Conservation (phyloP, 2,888 invertebrate species). For the Melieria crassipennis region DNA sequence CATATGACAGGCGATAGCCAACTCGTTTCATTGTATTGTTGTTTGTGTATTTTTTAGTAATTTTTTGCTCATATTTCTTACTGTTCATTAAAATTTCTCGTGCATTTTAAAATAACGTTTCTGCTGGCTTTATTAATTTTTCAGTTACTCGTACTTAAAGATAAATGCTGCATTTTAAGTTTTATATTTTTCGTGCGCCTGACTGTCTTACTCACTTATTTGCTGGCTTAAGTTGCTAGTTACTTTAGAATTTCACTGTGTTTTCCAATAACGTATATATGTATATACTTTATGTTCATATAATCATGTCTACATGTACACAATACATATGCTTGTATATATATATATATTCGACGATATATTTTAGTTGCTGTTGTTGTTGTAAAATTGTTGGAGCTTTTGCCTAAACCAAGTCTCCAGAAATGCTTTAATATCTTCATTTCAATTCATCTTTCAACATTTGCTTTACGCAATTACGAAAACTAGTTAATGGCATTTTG, state of each 20-base stretch:
- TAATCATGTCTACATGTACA: neutral
- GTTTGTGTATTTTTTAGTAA: neutral
- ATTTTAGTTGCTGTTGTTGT: slow-evolving; percentile 39
- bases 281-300: slow-evolving; percentile 7
- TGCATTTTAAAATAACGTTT: slow-evolving; percentile 35
- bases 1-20: neutral
- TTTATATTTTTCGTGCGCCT: neutral
- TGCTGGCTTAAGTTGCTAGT: slow-evolving; percentile 51
- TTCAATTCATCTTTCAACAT: neutral
- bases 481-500: neutral
- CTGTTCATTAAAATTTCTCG: slow-evolving; percentile 33
- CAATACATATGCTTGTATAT: slow-evolving; percentile 37
- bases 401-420: slow-evolving; percentile 50
- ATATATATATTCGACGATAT: slow-evolving; percentile 39
- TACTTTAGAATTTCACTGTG: slow-evolving; percentile 60
- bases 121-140: slow-evolving; percentile 38
- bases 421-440: slow-evolving; percentile 51
- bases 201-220: slow-evolving; percentile 26
- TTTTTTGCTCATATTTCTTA: slow-evolving; percentile 11
- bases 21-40: neutral
- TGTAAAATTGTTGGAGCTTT: slow-evolving; percentile 50
- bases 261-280: slow-evolving; percentile 39
- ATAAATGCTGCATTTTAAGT: neutral
- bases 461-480: too few relatives aligned
- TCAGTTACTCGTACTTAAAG: neutral